Base-by-base conservation (phyloP, 2,888 invertebrate genomes). In the Hipparchia semele region DNA sequence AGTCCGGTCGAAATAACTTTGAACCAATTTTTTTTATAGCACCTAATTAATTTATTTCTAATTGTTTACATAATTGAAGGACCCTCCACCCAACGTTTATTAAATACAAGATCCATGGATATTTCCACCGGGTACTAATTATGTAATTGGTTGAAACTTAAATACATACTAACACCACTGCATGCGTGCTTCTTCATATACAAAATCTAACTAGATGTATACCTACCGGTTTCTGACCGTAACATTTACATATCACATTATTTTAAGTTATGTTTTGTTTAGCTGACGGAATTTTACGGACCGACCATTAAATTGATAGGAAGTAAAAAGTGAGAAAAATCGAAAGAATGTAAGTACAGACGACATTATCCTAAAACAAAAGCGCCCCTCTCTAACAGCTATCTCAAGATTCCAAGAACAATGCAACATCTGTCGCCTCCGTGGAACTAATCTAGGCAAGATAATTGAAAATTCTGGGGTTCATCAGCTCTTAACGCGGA, bases 381-480 rank as follows among this genome's bases (percentile, higher is more conserved):
- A 60, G 49, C 4, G 5, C 49, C 9, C 23, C 62, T 49, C 51
- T 49, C 51, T 23, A 64, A 53, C 49, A 53, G 53, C 45, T 49
- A 60, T 51, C 70, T 72, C 72, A 68, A 54, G 54, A 45, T 74
- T 70, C 72, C 53, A 64, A 45, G 68, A 72, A 74, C 72, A 74
- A 73, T 76, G 58, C 56, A 45, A 45, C 60, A 46, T 45, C 59
- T 58, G 62, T 53, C 70, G n/a, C 54, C 71, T 73, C 66, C 45
- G 46, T 59, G 65, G 65, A 75, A 66, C 68, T 71, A 71, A 75
- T 68, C 49, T 56, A 60, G 68, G 70, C 67, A 53, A 68, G 53
- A 65, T 68, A 68, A 71, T 68, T 65, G 70, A 68, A 68, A 72
- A 68, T 46, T 46, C 64, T 51, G 64, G 23, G 51, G 51, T 65